phyloP scores from a whole-genome alignment of 1,140 invertebrate species.

The Bombus breviceps region DNA sequence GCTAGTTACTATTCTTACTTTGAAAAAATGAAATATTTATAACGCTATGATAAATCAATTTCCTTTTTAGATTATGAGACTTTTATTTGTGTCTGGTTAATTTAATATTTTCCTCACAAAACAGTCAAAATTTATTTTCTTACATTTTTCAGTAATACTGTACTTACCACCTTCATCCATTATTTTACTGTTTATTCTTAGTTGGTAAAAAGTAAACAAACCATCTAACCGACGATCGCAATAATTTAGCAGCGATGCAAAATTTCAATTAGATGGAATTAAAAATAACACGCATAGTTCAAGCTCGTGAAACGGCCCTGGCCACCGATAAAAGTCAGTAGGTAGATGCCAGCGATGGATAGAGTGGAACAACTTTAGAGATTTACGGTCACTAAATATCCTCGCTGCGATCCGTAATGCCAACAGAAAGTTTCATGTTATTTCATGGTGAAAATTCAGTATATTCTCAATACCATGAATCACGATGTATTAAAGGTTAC shows the following conservation, averaged over 20 bases:
- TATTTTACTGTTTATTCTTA: too few species aligned
- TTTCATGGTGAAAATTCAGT: conserved; percentile 42
- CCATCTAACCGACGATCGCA: not conserved
- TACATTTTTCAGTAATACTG: not conserved
- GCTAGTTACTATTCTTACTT: not conserved
- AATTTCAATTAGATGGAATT: conserved; percentile 31
- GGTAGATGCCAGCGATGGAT: conserved; percentile 42
- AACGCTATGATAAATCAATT: too few species aligned
- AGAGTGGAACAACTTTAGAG: conserved; percentile 59
- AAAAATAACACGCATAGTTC: conserved; percentile 34
- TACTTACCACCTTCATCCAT: too few species aligned
- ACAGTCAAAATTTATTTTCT: not conserved
- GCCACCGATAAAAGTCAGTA: conserved; percentile 56
- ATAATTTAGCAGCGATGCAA: conserved; percentile 7
- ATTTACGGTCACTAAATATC: conserved; percentile 66
- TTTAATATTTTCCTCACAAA: too few species aligned
- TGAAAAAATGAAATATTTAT: too few species aligned
- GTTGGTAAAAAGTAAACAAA: not conserved
- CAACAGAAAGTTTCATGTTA: conserved; percentile 55
- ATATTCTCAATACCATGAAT: conserved; percentile 37
- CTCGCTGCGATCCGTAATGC: conserved; percentile 10
- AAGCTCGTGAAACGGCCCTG: conserved; percentile 45
- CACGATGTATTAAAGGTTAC: conserved; percentile 51
- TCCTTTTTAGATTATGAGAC: too few species aligned
- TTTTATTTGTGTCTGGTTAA: too few species aligned